A percentile compares a stretch with the other conserved stretches of the same genome.
phyloP scores from a whole-genome alignment of 2,797 vertebrate species.

The Steatocranus sp. region DNA sequence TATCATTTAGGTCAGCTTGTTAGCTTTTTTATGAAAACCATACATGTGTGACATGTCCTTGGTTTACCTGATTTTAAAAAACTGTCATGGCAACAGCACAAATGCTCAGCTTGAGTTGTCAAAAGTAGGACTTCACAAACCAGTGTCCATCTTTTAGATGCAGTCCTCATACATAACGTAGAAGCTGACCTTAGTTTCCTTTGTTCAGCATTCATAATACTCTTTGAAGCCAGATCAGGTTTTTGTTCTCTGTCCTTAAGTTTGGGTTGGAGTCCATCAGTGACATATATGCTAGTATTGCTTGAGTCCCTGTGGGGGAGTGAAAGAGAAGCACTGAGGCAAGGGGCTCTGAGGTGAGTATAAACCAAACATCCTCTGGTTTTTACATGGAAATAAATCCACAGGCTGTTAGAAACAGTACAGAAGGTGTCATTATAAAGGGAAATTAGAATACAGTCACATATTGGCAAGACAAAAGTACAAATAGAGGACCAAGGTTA shows the following conservation, averaged over 20 bases:
- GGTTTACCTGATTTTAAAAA: neutral
- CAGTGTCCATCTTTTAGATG: neutral
- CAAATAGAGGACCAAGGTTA: neutral
- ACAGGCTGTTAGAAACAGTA: neutral
- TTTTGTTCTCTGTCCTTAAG: neutral
- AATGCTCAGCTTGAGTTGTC: neutral
- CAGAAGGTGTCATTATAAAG: fast-evolving
- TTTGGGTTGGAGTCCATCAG: neutral
- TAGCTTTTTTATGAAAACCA: neutral
- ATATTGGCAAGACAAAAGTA: neutral
- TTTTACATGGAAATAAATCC: neutral
- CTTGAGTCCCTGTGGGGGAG: neutral
- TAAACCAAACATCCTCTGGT: neutral
- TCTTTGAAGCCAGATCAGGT: neutral
- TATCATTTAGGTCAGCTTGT: neutral
- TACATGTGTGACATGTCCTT: neutral
- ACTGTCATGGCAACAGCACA: fast-evolving
- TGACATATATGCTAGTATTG: neutral
- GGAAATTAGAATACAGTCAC: neutral
- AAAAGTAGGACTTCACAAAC: neutral
- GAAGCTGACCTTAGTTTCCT: neutral
- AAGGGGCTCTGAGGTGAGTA: neutral
- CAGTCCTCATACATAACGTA: neutral
- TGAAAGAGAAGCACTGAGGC: neutral
- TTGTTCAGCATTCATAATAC: neutral